Evolutionary conservation across 2,797 vertebrate species (phyloP), one percentile per base, ranked within the genome.

Genomic region (Monodelphis domestica): DNA sequence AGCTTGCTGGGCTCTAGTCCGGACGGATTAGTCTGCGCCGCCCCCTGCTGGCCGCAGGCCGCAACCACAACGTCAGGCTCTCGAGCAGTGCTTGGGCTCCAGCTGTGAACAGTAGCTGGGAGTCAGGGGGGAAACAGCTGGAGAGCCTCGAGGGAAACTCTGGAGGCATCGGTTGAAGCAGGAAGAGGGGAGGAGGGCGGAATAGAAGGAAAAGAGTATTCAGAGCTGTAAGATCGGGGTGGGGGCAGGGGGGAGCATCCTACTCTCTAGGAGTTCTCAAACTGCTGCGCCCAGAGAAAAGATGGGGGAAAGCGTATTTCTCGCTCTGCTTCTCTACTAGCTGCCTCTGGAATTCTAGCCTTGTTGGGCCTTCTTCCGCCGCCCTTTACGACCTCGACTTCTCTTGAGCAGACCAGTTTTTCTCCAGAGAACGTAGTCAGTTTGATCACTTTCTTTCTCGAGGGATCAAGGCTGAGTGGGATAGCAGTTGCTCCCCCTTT

Each of bases 81-180:
- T 57, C 88, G 14, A 1, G 91, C 94, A 0, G 70, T 53, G 1
- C 38, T 1, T n/a, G 94, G 92, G 53, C 93, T 96, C 95, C 97
- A 94, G 96, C 96, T 95, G 97, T 88, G 94, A 96, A 97, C 97
- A 93, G 97, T 97, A 97, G 97, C 97, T 21, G 70, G 89, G 94
- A 84, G 90, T 45, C 56, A 88, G 91, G 95, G 96, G 95, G 88
- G 88, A 94, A 96, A 94, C 96, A 96, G 96, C 94, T 96, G 96
- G 94, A 92, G 90, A 88, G 97, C 97, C 96, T 96, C 91, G 54
- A 94, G 93, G 92, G 96, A 96, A 94, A 55, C 1, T 50, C 53
- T 52, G 51, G 45, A 59, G 92, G 92, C 92, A 94, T 91, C 70
- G 38, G 38, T 70, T 10, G 7, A 38, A 38, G 38, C 38, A 26